Percentiles rank a stretch among this genome's conserved stretches.
These are phyloP conservation scores for Hippocampus zosterae DNA, from an alignment of 2,113 vertebrate genomes.

Conservation along the genomic window DNA sequence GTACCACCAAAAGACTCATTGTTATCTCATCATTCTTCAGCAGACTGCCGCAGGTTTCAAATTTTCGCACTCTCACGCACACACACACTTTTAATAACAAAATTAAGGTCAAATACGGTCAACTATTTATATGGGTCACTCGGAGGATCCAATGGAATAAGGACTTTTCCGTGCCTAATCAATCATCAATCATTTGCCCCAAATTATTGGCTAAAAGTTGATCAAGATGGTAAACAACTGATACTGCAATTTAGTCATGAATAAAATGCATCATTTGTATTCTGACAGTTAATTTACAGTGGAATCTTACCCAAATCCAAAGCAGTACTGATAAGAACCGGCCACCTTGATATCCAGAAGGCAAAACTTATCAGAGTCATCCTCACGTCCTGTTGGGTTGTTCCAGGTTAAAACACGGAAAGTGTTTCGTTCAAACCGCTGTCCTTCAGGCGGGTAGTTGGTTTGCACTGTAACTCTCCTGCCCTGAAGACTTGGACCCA, in stretches of 20 bases:
- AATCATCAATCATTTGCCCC: background rate
- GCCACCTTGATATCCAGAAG: constrained; percentile 55
- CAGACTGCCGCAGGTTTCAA: too few relatives aligned
- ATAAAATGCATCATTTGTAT: background rate
- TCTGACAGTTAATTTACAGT: background rate
- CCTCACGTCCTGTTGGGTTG: constrained; percentile 55
- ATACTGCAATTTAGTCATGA: background rate
- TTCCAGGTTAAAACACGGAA: constrained; percentile 53
- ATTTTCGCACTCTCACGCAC: too few relatives aligned
- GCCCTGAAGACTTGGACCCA: constrained; percentile 63
- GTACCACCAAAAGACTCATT: too few relatives aligned
- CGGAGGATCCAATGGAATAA: too few relatives aligned
- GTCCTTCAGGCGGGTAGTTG: constrained; percentile 54
- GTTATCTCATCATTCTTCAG: too few relatives aligned
- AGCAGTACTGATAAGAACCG: constrained; percentile 63
- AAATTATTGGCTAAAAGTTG: background rate
- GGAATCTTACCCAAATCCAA: constrained; percentile 50
- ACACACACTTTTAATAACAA: background rate
- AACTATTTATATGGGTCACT: too few relatives aligned
- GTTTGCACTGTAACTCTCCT: constrained; percentile 50
- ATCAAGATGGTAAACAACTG: background rate
- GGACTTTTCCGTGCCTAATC: too few relatives aligned
- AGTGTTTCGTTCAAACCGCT: constrained; percentile 26
- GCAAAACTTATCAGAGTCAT: constrained; percentile 67
- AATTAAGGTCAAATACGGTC: background rate